Base-by-base conservation (phyloP, 2,113 vertebrate genomes). In the Anser brachyrhynchus region DNA sequence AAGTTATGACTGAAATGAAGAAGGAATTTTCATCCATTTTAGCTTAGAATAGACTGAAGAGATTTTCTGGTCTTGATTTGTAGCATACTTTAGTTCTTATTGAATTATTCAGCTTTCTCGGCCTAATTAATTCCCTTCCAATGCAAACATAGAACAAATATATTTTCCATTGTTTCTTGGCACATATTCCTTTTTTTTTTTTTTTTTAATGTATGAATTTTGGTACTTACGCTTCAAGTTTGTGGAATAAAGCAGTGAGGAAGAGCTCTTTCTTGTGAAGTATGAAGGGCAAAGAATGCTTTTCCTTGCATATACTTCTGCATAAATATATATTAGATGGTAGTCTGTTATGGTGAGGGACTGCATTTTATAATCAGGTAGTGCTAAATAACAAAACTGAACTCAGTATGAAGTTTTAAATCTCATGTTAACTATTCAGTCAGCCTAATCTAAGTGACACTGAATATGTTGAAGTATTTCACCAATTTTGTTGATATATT, bases 401-500 rank as follows among this genome's bases (percentile, higher is more conserved):
- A 58, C 39, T 87, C 33, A n/a, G 11, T 69, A 55, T 66, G 28
- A 75, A 87, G 10, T 87, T 95, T 89, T 91, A 76, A 84, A 92
- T 89, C 35, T 89, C 66, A 67, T 85, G 11, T n/a, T n/a, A 83
- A 8, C 77, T 85, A 43, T 73, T 84, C 66, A 92, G 22, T 65
- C 81, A 84, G 23, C 9, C 29, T 85, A 62, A 71, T 66, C 15
- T 91, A 78, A 89, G 55, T 89, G 71, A 84, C 46, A 73, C 14
- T 64, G 70, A 76, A 46, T 89, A 79, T 73, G 51, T 46, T 76
- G 76, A 84, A 96, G 73, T 76, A 79, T 54, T 84, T 96, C 70
- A 94, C 84, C 66, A 80, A 62, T 89, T 87, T 85, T 89, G 58
- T 93, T 89, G 89, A 92, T 92, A 23, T 35, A 69, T 96, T 93